Evolutionary conservation across 1,140 invertebrate species (phyloP), one percentile per base, ranked within the genome.

Genomic region (Lasioglossum albipes): DNA sequence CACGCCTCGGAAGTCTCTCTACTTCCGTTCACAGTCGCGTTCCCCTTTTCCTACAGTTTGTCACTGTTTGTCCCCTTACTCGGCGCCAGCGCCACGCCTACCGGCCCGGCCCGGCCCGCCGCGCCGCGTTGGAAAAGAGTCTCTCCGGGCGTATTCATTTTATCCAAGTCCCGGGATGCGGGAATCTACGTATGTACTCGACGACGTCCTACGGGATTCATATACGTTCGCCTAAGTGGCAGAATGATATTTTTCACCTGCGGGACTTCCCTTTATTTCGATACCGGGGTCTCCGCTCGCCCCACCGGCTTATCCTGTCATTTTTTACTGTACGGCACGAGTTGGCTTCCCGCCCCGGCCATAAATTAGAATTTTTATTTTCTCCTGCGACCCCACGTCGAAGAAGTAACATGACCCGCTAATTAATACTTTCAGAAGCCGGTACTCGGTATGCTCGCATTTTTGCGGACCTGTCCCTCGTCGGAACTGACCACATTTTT

Each of bases 241-340:
- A 68, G 71, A 65, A 88, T 86, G 84, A 88, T 88, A 86, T 83
- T 86, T 88, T 81, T 75, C 77, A 80, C 69, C 64, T 77, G 67
- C 70, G 85, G 61, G 54, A 77, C 36, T 68, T 66, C 45, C 52
- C 82, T 81, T 87, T 79, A 80, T 86, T 36, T 16, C 59, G 71
- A 85, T 82, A 85, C 65, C 27, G 41, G 41, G 13, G 20, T 22
- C 52, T 45, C 31, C 27, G 6, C 22, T 7, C 45, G 31, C 49
- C 49, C 49, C 10, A 18, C 7, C 4, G n/a, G 22, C 22, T 42
- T 68, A 22, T 22, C n/a, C 13, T 59, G 4, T 4, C 27, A 22
- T 12, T 57, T 18, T 41, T 27, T 54, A 57, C n/a, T 7, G 1
- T 7, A 2, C 12, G 22, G 4, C 20, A 20, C 10, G 3, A 9